A percentile compares a stretch with the other conserved stretches of the same genome.
These are phyloP conservation scores for Drosophila atroscutellata DNA, from an alignment of 2,888 invertebrate genomes.

Conservation along the genomic window DNA sequence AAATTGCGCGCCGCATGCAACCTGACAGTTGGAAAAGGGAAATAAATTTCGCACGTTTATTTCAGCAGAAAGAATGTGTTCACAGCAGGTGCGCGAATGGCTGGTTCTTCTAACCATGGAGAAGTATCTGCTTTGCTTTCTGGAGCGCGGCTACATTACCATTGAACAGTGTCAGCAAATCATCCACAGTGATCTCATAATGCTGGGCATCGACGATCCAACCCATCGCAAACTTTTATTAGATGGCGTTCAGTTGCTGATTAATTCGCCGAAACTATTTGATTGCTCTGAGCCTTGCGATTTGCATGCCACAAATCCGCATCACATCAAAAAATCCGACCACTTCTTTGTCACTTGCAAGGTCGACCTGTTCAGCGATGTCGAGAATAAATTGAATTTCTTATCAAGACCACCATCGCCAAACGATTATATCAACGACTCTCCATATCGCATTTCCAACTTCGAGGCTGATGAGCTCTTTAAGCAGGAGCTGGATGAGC, in stretches of 20 bases:
- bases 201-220: conserved; percentile 46
- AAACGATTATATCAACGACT: background rate
- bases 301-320: conserved; percentile 3
- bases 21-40: background rate
- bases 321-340: background rate
- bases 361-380: background rate
- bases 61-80: conserved; percentile 40
- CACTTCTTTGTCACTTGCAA: background rate
- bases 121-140: conserved; percentile 35
- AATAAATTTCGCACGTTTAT: background rate
- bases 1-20: conserved; percentile 24
- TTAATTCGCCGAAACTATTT: conserved; percentile 25
- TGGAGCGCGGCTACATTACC: conserved; percentile 40
- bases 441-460: background rate
- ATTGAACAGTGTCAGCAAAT: conserved; percentile 45
- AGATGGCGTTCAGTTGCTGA: conserved; percentile 46
- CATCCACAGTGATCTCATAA: conserved; percentile 37
- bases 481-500: background rate
- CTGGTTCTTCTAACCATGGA: conserved; percentile 62
- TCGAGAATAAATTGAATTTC: background rate
- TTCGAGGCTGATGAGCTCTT: background rate
- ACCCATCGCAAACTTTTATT: conserved; percentile 47
- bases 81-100: conserved; percentile 57
- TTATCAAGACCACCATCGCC: background rate
- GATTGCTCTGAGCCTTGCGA: conserved; percentile 36